A percentile compares a stretch with the other conserved stretches of the same genome.
These are phyloP conservation scores for Paracyprichromis sp. DNA, from an alignment of 2,113 vertebrate genomes.

Conservation along the genomic window DNA sequence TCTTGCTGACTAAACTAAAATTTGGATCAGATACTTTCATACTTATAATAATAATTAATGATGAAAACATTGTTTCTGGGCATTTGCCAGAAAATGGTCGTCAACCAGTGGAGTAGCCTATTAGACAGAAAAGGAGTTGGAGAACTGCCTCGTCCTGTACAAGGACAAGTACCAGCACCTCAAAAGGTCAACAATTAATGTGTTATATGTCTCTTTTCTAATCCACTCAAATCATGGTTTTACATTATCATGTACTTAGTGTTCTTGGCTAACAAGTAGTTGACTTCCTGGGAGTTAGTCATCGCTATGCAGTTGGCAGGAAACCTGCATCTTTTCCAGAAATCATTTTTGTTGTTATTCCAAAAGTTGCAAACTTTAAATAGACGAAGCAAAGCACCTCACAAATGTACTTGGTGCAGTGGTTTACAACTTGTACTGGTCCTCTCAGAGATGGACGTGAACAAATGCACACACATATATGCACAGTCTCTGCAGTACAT, in stretches of 20 bases:
- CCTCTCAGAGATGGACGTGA: background rate
- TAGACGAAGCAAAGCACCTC: background rate
- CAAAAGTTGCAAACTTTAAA: background rate
- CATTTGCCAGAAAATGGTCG: background rate
- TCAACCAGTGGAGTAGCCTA: background rate
- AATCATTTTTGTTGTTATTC: background rate
- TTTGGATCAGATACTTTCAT: background rate
- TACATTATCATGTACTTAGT: background rate
- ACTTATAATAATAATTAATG: background rate
- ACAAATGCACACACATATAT: background rate
- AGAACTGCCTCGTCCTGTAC: background rate
- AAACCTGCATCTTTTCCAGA: background rate
- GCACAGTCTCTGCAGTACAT: constrained; percentile 7
- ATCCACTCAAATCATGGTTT: background rate
- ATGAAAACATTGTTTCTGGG: background rate
- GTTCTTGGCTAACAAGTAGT: too few relatives aligned
- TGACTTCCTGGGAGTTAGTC: background rate
- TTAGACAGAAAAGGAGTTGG: background rate
- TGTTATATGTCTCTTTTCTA: background rate
- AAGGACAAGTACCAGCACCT: background rate
- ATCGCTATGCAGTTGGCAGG: background rate
- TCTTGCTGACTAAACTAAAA: background rate
- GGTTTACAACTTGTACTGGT: background rate
- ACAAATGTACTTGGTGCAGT: background rate
- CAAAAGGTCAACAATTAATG: background rate